phyloP scores from a whole-genome alignment of 1,140 invertebrate species.

The Pachypeltis micranthus region DNA sequence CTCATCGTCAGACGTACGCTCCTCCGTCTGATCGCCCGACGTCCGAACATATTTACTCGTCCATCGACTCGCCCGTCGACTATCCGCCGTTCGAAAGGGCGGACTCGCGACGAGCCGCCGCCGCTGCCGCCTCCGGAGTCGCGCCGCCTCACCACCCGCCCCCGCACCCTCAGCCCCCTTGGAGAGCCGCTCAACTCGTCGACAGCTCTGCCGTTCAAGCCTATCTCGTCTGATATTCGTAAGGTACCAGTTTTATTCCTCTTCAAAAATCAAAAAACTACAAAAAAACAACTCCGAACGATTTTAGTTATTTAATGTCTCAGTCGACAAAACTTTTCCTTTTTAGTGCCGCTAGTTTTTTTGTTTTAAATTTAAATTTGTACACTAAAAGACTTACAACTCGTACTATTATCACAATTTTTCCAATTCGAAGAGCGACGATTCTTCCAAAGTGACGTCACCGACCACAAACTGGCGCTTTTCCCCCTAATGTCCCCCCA shows the following conservation, averaged over 20 bases:
- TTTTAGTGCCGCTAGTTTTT: too few species aligned
- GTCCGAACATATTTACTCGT: conserved; percentile 76
- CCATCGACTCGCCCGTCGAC: conserved; percentile 74
- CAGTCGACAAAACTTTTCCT: neutral
- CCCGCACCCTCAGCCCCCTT: conserved; percentile 7
- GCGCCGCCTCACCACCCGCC: conserved; percentile 15
- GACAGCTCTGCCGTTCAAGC: conserved; percentile 24
- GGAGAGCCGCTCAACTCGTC: conserved; percentile 23
- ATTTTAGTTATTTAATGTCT: conserved; percentile 3
- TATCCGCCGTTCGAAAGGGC: conserved; percentile 41
- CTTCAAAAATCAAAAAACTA: neutral
- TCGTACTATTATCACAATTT: too few species aligned
- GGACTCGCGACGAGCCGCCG: conserved; percentile 17
- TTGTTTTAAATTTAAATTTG: too few species aligned
- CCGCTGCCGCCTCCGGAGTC: neutral
- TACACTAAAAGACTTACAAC: too few species aligned
- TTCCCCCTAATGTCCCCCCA: too few species aligned
- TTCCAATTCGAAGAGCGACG: too few species aligned
- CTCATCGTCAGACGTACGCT: conserved; percentile 39
- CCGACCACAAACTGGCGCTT: too few species aligned
- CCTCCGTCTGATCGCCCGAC: conserved; percentile 46
- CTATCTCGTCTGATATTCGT: conserved; percentile 25
- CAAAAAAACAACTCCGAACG: neutral
- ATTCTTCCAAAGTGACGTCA: too few species aligned
- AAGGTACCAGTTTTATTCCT: neutral